Evolutionary conservation across 2,113 vertebrate species (phyloP).

Genomic region (Pyxicephalus adspersus): DNA sequence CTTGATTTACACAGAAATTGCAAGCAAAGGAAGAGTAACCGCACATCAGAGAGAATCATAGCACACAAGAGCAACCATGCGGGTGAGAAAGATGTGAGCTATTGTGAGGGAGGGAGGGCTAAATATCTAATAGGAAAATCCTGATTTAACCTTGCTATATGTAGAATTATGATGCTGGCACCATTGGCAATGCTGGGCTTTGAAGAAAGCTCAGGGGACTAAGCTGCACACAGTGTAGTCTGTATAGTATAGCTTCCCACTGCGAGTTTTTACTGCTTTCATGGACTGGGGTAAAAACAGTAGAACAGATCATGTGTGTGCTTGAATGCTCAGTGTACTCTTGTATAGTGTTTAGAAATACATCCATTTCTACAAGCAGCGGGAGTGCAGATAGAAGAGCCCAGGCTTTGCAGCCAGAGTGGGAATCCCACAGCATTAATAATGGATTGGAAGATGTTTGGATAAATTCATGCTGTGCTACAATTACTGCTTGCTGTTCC

Average conservation of each 20-base stretch:
- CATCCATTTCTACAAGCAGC: constrained; percentile 24
- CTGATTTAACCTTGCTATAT: constrained; percentile 23
- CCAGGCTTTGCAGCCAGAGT: constrained; percentile 24
- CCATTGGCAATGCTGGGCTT: neutral
- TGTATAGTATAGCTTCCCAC: neutral
- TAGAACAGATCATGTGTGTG: neutral
- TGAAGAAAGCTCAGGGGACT: constrained; percentile 10
- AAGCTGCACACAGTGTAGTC: neutral
- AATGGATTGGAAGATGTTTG: constrained; percentile 50
- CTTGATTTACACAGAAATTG: constrained; percentile 39
- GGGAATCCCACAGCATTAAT: constrained; percentile 47
- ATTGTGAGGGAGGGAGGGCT: constrained; percentile 12
- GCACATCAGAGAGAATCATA: constrained; percentile 37
- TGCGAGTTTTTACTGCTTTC: too few species aligned
- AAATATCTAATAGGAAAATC: constrained; percentile 22
- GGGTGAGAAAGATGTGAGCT: constrained; percentile 7
- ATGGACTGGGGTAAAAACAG: neutral
- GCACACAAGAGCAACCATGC: constrained; percentile 45
- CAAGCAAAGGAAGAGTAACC: constrained; percentile 29
- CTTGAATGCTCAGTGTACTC: neutral
- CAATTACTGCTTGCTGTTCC: constrained; percentile 41
- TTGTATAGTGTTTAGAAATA: neutral
- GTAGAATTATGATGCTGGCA: neutral
- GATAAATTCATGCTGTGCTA: constrained; percentile 39
- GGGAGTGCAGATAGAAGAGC: constrained; percentile 20